phyloP scores from a whole-genome alignment of 92 coral and sea anemone species.

The Virgularia gustaviana region DNA sequence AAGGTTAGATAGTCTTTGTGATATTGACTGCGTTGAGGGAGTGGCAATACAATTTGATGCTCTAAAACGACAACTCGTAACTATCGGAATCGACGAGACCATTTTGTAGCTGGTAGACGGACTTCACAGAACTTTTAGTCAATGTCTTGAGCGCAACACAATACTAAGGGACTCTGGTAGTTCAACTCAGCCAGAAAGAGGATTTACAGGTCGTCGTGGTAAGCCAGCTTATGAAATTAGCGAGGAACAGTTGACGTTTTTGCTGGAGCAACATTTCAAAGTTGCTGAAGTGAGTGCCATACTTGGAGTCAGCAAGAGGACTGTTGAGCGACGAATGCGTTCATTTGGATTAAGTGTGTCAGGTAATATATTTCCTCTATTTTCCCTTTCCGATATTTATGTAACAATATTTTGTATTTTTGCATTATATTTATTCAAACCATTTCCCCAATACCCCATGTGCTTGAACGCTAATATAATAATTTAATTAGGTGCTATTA shows the following conservation, averaged over 20 bases:
- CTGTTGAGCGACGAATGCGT: slow-evolving; percentile 59
- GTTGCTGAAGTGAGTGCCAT: slow-evolving; percentile 39
- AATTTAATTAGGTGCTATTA: too few relatives aligned
- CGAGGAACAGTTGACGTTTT: slow-evolving; percentile 46
- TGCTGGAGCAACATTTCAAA: slow-evolving; percentile 56
- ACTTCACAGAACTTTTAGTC: neutral
- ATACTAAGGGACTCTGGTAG: neutral
- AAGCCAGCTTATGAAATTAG: slow-evolving; percentile 58
- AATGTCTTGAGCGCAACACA: neutral
- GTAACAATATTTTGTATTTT: too few relatives aligned
- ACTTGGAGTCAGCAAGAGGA: slow-evolving; percentile 55
- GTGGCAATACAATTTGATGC: neutral
- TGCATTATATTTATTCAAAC: too few relatives aligned
- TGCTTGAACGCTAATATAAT: too few relatives aligned
- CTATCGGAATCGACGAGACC: slow-evolving; percentile 2
- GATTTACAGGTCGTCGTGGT: slow-evolving; percentile 45
- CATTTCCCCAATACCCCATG: too few relatives aligned
- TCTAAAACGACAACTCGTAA: neutral
- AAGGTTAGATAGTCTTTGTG: neutral
- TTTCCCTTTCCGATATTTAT: too few relatives aligned
- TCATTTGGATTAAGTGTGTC: slow-evolving; percentile 50
- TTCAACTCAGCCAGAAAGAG: neutral
- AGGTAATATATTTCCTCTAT: slow-evolving; percentile 43
- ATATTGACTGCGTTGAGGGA: neutral
- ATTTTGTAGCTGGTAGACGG: neutral